Evolutionary conservation across 2,888 invertebrate species (phyloP).

Genomic region (Fragum sueziense): DNA sequence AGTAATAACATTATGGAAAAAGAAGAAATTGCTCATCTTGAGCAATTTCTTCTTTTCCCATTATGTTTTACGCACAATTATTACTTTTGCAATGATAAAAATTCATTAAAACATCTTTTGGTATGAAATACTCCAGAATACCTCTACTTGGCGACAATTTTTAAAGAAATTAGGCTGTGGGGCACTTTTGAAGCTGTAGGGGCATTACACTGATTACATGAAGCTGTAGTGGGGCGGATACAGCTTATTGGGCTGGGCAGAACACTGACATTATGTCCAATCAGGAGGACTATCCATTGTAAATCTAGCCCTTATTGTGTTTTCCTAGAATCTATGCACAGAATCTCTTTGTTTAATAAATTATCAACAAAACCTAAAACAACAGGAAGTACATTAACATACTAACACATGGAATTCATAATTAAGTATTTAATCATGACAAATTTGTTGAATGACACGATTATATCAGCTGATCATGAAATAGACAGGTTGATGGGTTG

Average conservation of each 20-base stretch:
- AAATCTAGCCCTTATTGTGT: neutral
- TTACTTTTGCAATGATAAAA: too few species aligned
- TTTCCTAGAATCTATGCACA: neutral
- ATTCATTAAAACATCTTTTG: too few species aligned
- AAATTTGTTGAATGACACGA: slow-evolving; percentile 1
- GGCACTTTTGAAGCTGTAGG: too few species aligned
- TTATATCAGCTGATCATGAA: neutral
- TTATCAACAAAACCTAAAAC: neutral
- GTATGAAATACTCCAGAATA: neutral
- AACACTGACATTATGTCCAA: neutral
- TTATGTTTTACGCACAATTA: too few species aligned
- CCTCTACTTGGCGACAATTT: too few species aligned
- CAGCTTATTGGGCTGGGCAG: too few species aligned
- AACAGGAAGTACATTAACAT: neutral
- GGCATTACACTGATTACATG: too few species aligned
- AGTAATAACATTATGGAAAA: too few species aligned
- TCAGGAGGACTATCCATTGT: neutral
- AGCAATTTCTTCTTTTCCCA: too few species aligned
- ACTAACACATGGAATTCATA: neutral
- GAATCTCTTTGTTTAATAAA: neutral
- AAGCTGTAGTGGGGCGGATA: too few species aligned
- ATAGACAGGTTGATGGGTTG: neutral
- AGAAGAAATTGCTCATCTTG: too few species aligned
- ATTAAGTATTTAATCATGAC: slow-evolving; percentile 5
- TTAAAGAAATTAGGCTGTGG: too few species aligned